phyloP scores from a whole-genome alignment of 1,140 invertebrate species.

The Drosophila pseudoobscura region DNA sequence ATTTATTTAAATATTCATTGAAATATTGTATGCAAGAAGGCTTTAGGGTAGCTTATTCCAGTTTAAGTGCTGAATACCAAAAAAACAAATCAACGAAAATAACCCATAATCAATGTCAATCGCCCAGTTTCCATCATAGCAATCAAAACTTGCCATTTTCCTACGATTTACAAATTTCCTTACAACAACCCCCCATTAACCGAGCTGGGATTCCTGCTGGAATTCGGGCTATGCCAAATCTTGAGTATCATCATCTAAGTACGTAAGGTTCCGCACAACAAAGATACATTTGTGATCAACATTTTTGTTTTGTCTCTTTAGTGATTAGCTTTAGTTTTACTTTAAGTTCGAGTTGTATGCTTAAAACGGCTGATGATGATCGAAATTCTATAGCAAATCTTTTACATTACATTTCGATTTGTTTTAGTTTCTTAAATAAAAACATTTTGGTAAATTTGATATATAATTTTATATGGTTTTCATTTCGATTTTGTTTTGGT shows the following conservation, averaged over 20 bases:
- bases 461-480: neutral
- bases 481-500: neutral
- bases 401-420: conserved; percentile 22
- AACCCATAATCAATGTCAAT: conserved; percentile 10
- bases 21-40: conserved; percentile 44
- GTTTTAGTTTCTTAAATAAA: conserved; percentile 42
- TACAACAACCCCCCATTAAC: conserved; percentile 13
- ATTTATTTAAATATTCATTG: conserved; percentile 59
- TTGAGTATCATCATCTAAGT: conserved; percentile 26
- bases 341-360: conserved; percentile 30
- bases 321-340: conserved; percentile 19
- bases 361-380: conserved; percentile 18
- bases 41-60: conserved; percentile 66
- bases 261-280: conserved; percentile 12
- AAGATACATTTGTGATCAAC: conserved; percentile 44
- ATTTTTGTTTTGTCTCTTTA: conserved; percentile 37
- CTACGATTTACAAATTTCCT: neutral
- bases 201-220: conserved; percentile 11
- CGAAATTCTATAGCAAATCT: conserved; percentile 28
- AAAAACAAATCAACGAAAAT: conserved; percentile 8
- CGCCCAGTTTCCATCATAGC: conserved; percentile 26
- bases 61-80: conserved; percentile 73
- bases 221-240: conserved; percentile 42
- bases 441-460: conserved; percentile 39
- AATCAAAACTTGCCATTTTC: conserved; percentile 57